Evolutionary conservation across 2,888 invertebrate genomes (phyloP).

Genomic region (Acanthosepion esculentum): DNA sequence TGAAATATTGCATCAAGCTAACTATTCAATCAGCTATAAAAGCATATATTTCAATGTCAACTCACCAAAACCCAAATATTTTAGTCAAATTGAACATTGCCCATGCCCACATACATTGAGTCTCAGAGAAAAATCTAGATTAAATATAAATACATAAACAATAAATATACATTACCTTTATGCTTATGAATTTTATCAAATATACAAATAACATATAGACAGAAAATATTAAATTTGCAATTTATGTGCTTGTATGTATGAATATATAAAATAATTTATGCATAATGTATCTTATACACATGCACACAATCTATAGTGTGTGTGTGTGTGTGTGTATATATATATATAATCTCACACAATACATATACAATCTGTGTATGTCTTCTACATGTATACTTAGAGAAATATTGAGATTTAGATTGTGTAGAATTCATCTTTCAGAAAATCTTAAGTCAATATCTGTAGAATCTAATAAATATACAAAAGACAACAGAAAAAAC

Average conservation of each 20-base stretch:
- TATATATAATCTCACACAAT: background rate
- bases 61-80: background rate
- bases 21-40: background rate
- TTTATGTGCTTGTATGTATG: background rate
- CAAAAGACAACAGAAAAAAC: background rate
- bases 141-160: background rate
- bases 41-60: background rate
- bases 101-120: background rate
- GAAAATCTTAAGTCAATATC: slow-evolving; percentile 33
- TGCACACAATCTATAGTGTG: too few species aligned
- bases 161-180: background rate
- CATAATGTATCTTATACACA: background rate
- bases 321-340: background rate
- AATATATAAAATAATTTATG: background rate
- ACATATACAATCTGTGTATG: background rate
- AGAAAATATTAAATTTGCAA: background rate
- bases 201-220: background rate
- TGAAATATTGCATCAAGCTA: background rate
- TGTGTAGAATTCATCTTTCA: background rate
- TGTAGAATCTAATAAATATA: slow-evolving; percentile 16
- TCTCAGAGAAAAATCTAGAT: background rate
- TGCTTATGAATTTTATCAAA: background rate
- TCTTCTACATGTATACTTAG: background rate
- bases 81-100: background rate
- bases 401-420: background rate